Conservation (phyloP, 2,113 vertebrate species). For the Notechis scutatus region DNA sequence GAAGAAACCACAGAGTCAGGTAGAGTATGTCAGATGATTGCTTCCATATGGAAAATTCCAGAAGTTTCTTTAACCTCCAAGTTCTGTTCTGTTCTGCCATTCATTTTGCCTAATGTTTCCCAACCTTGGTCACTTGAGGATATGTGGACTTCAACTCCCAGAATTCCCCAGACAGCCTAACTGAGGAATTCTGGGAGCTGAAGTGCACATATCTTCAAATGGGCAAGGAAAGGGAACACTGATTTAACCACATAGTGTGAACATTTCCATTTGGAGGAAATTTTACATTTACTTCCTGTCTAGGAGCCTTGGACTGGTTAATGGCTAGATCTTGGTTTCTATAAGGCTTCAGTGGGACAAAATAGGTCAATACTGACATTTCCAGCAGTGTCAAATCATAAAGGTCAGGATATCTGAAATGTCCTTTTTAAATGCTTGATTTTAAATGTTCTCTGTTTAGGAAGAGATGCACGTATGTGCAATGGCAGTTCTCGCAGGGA, state of each 20-base stretch:
- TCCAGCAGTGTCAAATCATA: neutral
- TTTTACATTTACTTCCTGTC: neutral
- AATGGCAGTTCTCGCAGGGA: constrained; percentile 67
- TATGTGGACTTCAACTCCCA: neutral
- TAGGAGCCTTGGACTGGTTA: neutral
- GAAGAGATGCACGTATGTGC: constrained; percentile 69
- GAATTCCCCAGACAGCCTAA: neutral
- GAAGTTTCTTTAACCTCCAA: neutral
- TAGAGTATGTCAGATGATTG: neutral
- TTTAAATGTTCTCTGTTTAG: constrained; percentile 54
- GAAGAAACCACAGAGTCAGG: too few relatives aligned
- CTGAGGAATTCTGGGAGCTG: neutral
- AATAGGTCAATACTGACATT: neutral
- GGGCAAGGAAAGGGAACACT: neutral
- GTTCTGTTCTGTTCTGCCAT: neutral
- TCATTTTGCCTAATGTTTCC: neutral
- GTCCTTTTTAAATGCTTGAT: neutral
- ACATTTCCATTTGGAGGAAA: neutral
- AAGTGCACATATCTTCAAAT: neutral
- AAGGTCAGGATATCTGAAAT: neutral
- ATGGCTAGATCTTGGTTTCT: too few relatives aligned
- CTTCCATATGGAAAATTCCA: neutral
- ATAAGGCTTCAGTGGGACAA: neutral
- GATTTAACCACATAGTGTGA: neutral
- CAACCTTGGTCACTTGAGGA: neutral